Conservation (phyloP, 1,140 invertebrate genomes). For the Glomeris maerens region DNA sequence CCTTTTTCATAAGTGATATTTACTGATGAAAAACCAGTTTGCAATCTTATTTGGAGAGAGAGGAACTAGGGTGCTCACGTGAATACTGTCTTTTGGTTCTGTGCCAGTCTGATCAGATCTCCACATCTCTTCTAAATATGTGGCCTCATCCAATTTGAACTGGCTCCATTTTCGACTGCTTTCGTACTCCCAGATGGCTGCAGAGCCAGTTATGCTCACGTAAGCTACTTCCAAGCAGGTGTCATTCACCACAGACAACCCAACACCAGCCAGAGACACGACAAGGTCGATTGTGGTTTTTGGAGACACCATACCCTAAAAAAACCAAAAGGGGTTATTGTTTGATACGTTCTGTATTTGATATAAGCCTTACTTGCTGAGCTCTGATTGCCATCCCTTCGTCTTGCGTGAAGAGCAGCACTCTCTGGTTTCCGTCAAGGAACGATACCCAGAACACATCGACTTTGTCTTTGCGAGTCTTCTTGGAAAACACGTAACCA, state of each 20-base stretch:
- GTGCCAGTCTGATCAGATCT: constrained; percentile 48
- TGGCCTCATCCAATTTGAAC: constrained; percentile 54
- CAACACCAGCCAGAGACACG: constrained; percentile 50
- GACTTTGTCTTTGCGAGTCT: constrained; percentile 40
- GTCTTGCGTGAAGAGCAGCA: constrained; percentile 65
- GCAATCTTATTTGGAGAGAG: constrained; percentile 1
- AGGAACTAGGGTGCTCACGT: no score
- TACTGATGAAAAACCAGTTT: no score
- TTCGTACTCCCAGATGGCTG: constrained; percentile 65
- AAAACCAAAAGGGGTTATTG: background rate
- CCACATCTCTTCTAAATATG: constrained; percentile 69
- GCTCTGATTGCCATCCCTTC: constrained; percentile 52
- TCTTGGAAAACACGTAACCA: constrained; percentile 16
- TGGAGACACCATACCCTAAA: constrained; percentile 5
- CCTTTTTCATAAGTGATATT: no score
- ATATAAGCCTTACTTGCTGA: constrained; percentile 32
- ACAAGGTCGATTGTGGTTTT: constrained; percentile 49
- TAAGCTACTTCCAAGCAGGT: constrained; percentile 44
- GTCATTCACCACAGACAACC: constrained; percentile 44
- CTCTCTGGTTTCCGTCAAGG: constrained; percentile 54
- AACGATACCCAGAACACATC: constrained; percentile 72
- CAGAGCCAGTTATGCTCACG: constrained; percentile 46
- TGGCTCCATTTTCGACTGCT: constrained; percentile 62
- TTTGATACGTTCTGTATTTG: background rate
- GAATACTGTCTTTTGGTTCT: constrained; percentile 52